phyloP scores from a whole-genome alignment of 1,140 invertebrate species.

The Leptopilina boulardi region DNA sequence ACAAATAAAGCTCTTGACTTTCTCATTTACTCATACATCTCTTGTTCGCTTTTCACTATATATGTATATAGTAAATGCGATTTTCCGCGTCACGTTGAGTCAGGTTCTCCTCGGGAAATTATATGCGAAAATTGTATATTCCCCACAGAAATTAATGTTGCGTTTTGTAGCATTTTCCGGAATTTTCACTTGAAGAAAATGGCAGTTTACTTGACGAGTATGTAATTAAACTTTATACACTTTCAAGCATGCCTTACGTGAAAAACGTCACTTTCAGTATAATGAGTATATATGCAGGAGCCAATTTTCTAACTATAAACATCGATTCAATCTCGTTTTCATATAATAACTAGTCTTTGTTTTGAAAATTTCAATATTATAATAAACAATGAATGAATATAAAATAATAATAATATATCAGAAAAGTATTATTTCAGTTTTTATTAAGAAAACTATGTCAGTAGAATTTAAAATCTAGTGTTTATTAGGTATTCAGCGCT shows the following conservation, averaged over 20 bases:
- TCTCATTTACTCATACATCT: neutral
- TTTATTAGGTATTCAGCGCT: no score
- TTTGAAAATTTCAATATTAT: no score
- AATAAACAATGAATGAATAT: no score
- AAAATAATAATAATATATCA: no score
- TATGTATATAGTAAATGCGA: neutral
- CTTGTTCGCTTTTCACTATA: neutral
- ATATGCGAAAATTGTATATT: slow-evolving; percentile 31
- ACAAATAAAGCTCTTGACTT: slow-evolving; percentile 26
- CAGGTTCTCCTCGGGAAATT: slow-evolving; percentile 2
- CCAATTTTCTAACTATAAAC: no score
- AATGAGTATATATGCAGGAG: neutral
- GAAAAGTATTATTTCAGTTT: no score
- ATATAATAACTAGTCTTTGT: no score
- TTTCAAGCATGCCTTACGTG: neutral
- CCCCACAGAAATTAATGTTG: slow-evolving; percentile 18
- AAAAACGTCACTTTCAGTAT: neutral
- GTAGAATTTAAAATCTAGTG: no score
- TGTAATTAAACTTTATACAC: neutral
- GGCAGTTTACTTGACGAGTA: neutral
- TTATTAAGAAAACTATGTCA: no score
- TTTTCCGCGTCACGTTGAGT: neutral
- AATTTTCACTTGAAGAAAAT: slow-evolving; percentile 3
- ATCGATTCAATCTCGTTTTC: no score
- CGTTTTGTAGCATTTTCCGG: neutral